Evolutionary conservation across 2,797 vertebrate species (phyloP).

Genomic region (Ctenopoma multispine): DNA sequence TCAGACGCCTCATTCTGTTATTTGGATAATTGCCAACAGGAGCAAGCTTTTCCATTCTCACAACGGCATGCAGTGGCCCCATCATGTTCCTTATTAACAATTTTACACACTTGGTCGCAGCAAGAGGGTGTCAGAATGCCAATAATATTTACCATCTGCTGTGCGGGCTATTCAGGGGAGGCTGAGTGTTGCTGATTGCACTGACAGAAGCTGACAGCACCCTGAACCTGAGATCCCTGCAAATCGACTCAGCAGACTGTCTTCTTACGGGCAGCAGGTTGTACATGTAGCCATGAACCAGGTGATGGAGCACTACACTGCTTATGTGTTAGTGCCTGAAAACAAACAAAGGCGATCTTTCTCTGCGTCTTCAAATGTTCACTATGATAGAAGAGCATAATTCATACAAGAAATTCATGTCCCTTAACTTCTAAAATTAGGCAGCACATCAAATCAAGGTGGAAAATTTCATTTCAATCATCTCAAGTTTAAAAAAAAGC

Average conservation of each 20-base stretch:
- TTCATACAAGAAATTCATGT: conserved; percentile 13
- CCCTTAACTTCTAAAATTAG: conserved; percentile 2
- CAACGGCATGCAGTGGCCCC: conserved; percentile 75
- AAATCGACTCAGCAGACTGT: conserved; percentile 73
- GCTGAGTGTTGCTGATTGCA: conserved; percentile 75
- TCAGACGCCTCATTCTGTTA: conserved; percentile 78
- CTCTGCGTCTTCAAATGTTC: conserved; percentile 44
- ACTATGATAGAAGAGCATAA: conserved; percentile 20
- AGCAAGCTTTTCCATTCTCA: conserved; percentile 79
- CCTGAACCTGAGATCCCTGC: conserved; percentile 75
- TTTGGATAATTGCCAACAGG: conserved; percentile 84
- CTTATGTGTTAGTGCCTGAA: conserved; percentile 43
- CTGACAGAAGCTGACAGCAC: conserved; percentile 80
- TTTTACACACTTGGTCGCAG: conserved; percentile 84
- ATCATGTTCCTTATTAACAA: conserved; percentile 87
- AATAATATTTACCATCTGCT: conserved; percentile 87
- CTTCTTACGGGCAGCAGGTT: conserved; percentile 49
- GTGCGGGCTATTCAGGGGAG: conserved; percentile 71
- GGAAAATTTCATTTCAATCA: background rate
- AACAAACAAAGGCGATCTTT: conserved; percentile 51
- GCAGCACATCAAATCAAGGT: conserved; percentile 28
- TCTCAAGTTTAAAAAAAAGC: no score
- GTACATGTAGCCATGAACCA: conserved; percentile 54
- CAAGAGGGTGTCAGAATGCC: conserved; percentile 84
- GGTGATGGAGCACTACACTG: conserved; percentile 43